Evolutionary conservation across 30 jellyfish, hydroid and myxozoan species (phyloP).

Genomic region (Hydractinia symbiolongicarpus): DNA sequence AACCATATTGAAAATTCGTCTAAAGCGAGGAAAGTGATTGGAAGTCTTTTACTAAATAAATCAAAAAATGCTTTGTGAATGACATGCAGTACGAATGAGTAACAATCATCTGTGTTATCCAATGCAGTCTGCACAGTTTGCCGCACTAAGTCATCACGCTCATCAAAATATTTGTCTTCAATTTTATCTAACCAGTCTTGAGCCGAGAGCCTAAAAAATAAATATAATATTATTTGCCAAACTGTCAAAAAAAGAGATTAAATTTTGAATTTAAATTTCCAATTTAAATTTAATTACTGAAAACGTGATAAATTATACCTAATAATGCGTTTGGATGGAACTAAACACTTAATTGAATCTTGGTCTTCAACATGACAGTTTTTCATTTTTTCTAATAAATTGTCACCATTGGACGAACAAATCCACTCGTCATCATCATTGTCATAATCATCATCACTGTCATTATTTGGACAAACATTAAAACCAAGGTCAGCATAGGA

Average conservation of each 20-base stretch:
- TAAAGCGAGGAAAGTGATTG: slow-evolving; percentile 21
- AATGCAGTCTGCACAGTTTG: slow-evolving; percentile 25
- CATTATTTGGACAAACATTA: not conserved
- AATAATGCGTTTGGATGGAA: not conserved
- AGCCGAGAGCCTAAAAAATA: slow-evolving; percentile 6
- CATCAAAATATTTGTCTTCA: slow-evolving; percentile 33
- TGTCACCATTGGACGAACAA: not conserved
- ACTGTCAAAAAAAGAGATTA: no score
- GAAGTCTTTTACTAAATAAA: slow-evolving; percentile 30
- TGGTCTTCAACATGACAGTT: not conserved
- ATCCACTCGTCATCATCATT: slow-evolving; percentile 28
- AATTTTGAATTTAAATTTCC: not conserved
- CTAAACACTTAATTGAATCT: not conserved
- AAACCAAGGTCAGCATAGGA: slow-evolving; percentile 11
- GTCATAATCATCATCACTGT: slow-evolving; percentile 3
- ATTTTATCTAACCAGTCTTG: slow-evolving; percentile 34
- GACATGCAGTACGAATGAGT: slow-evolving; percentile 23
- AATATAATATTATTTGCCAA: not conserved
- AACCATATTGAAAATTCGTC: slow-evolving; percentile 24
- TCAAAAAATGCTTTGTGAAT: slow-evolving; percentile 31
- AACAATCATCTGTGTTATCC: slow-evolving; percentile 26
- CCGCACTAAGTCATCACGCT: slow-evolving; percentile 40
- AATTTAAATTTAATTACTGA: not conserved
- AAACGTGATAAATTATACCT: not conserved
- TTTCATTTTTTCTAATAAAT: not conserved